Conservation (phyloP, 2,888 invertebrate genomes). For the Dichetophora obliterata region DNA sequence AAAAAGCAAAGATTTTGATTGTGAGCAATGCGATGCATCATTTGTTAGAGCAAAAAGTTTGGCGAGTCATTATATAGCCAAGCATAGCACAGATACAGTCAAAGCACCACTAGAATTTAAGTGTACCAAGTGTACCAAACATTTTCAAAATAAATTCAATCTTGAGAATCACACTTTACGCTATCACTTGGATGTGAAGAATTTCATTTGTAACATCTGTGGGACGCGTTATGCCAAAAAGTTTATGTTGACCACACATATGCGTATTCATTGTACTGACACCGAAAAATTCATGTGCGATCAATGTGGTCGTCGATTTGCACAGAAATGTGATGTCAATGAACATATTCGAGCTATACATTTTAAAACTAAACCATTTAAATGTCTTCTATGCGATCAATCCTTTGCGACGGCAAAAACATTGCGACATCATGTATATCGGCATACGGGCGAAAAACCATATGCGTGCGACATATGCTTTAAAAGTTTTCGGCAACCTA, state of each 20-base stretch:
- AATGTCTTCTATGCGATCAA: slow-evolving; percentile 48
- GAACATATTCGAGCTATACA: slow-evolving; percentile 48
- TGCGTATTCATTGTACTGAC: slow-evolving; percentile 46
- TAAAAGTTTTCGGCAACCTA: slow-evolving; percentile 48
- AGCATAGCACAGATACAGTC: slow-evolving; percentile 45
- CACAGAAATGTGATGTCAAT: slow-evolving; percentile 45
- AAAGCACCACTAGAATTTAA: slow-evolving; percentile 39
- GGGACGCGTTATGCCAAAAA: slow-evolving; percentile 45
- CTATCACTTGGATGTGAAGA: slow-evolving; percentile 43
- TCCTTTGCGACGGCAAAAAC: slow-evolving; percentile 49
- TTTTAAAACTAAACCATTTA: slow-evolving; percentile 48
- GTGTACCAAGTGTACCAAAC: slow-evolving; percentile 47
- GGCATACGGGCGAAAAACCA: slow-evolving; percentile 51
- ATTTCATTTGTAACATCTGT: slow-evolving; percentile 47
- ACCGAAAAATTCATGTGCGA: slow-evolving; percentile 46
- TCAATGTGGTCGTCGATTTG: slow-evolving; percentile 47
- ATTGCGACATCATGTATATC: slow-evolving; percentile 50
- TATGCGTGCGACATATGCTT: slow-evolving; percentile 49
- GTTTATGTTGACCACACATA: slow-evolving; percentile 46
- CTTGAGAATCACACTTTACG: slow-evolving; percentile 47
- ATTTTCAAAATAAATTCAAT: slow-evolving; percentile 44
- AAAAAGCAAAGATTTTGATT: slow-evolving; percentile 40
- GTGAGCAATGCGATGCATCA: slow-evolving; percentile 47
- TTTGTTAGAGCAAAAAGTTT: slow-evolving; percentile 41
- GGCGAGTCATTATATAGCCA: slow-evolving; percentile 20